Percentiles rank a stretch among this genome's conserved stretches.
Conservation (phyloP, 2,888 invertebrate species). For the Troides aeacus region DNA sequence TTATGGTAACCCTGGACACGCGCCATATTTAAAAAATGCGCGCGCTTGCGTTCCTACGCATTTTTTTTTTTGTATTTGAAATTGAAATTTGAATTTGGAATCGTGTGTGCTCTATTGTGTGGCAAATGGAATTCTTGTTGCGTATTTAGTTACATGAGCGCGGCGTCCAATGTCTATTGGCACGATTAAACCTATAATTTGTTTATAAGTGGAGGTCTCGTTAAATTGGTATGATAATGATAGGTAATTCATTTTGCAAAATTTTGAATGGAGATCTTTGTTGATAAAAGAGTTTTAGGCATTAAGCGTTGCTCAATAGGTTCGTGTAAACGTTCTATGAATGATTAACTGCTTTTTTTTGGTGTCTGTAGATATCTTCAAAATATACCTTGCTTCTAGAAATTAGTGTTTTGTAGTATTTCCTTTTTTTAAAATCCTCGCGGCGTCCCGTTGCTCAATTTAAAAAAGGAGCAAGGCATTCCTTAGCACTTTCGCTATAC, state of each 20-base stretch:
- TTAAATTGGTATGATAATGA: slow-evolving; percentile 34
- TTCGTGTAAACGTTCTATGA: slow-evolving; percentile 45
- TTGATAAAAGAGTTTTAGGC: slow-evolving; percentile 38
- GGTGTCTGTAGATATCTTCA: no score
- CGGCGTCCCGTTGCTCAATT: no score
- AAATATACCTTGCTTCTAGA: no score
- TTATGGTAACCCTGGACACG: slow-evolving; percentile 32
- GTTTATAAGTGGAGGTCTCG: slow-evolving; percentile 13
- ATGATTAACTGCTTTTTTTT: slow-evolving; percentile 36
- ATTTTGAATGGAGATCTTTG: slow-evolving; percentile 52
- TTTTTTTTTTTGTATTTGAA: slow-evolving; percentile 53
- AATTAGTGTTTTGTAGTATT: no score
- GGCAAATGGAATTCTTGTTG: slow-evolving; percentile 71
- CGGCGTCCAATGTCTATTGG: slow-evolving; percentile 44
- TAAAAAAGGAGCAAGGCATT: no score
- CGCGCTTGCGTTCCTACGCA: slow-evolving; percentile 53
- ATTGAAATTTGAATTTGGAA: slow-evolving; percentile 71
- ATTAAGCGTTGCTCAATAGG: slow-evolving; percentile 39
- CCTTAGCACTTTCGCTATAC: no score
- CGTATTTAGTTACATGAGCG: slow-evolving; percentile 48
- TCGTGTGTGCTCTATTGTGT: slow-evolving; percentile 76
- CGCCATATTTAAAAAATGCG: slow-evolving; percentile 69
- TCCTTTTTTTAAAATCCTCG: no score
- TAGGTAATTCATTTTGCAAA: slow-evolving; percentile 52
- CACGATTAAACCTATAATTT: slow-evolving; percentile 27